These are phyloP conservation scores for Lasioglossum pauxillum DNA, from an alignment of 2,888 invertebrate genomes.

Conservation along the genomic window DNA sequence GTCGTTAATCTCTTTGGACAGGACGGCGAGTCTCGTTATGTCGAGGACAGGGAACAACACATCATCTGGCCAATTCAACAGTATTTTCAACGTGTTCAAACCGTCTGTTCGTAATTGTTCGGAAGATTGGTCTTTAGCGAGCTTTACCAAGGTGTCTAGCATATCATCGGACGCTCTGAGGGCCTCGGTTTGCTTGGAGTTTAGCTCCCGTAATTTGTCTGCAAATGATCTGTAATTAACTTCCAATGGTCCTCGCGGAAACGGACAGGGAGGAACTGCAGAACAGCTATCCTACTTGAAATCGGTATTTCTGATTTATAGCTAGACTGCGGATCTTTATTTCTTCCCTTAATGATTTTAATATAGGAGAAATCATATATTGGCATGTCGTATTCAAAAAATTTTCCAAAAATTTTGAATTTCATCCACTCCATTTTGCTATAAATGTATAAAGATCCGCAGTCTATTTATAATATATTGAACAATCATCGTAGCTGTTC, in stretches of 20 bases:
- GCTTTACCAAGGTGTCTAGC: conserved; percentile 88
- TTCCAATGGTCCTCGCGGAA: neutral
- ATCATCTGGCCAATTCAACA: conserved; percentile 85
- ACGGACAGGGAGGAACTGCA: neutral
- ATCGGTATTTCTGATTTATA: too few species aligned
- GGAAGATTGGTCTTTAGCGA: conserved; percentile 83
- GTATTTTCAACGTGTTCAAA: conserved; percentile 68
- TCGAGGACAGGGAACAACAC: conserved; percentile 96
- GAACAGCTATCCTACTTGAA: neutral
- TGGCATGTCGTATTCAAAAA: too few species aligned
- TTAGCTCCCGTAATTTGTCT: conserved; percentile 87
- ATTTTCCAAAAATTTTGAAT: too few species aligned
- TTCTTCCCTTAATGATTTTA: too few species aligned
- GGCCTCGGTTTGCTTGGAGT: conserved; percentile 86
- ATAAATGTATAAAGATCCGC: too few species aligned
- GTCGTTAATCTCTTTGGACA: conserved; percentile 88
- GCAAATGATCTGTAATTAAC: conserved; percentile 53
- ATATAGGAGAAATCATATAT: too few species aligned
- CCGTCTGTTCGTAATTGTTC: conserved; percentile 64
- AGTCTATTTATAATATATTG: too few species aligned
- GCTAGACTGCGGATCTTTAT: too few species aligned
- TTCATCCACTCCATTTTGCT: too few species aligned
- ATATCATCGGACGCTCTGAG: conserved; percentile 86
- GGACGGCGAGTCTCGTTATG: conserved; percentile 92
- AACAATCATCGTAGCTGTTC: neutral